Evolutionary conservation across 2,888 invertebrate genomes (phyloP).

Genomic region (Rhopalosiphum nymphaeae): DNA sequence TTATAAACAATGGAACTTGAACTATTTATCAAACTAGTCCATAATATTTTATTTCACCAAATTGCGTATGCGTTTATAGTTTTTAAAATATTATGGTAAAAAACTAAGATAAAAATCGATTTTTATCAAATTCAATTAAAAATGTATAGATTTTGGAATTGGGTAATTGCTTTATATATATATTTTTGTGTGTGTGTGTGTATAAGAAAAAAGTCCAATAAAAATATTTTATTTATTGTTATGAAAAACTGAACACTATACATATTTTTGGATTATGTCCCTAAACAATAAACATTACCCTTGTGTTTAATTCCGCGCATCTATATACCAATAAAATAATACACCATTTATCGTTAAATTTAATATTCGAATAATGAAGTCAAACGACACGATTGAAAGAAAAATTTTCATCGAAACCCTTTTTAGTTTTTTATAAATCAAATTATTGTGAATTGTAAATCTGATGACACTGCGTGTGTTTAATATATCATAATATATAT

Average conservation of each 20-base stretch:
- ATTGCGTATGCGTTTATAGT: background rate
- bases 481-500: background rate
- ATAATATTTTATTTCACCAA: background rate
- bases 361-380: slow-evolving; percentile 22
- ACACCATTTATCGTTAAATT: background rate
- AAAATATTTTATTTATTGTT: background rate
- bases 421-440: slow-evolving; percentile 20
- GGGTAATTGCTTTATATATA: too few species aligned
- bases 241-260: background rate
- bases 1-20: background rate
- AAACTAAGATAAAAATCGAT: background rate
- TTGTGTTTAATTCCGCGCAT: background rate
- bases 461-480: background rate
- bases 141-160: background rate
- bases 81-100: background rate
- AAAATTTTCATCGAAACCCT: slow-evolving; percentile 8
- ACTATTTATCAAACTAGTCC: background rate
- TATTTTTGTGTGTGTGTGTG: too few species aligned
- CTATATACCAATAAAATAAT: slow-evolving; percentile 1
- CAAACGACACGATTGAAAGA: background rate
- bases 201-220: background rate
- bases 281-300: background rate
- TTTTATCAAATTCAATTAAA: background rate
- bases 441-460: slow-evolving; percentile 10
- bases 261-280: background rate